Percentiles rank a stretch among this genome's conserved stretches.
phyloP scores from a whole-genome alignment of 2,797 vertebrate genomes.

The Rhabdophis nuchalis region DNA sequence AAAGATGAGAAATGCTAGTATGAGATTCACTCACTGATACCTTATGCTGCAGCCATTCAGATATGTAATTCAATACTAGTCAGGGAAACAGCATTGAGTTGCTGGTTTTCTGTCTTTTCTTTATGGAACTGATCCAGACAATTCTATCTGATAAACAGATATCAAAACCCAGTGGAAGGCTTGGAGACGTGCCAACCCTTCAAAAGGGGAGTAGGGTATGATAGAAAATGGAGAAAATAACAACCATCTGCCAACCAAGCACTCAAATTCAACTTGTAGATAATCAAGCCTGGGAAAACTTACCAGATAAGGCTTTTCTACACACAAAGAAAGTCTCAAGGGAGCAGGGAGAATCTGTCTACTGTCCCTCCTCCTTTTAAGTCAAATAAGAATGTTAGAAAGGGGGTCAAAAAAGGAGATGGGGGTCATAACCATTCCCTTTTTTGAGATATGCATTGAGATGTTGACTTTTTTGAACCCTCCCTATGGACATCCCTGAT shows the following conservation, averaged over 20 bases:
- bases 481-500: background rate
- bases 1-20: background rate
- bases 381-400: background rate
- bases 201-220: background rate
- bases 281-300: background rate
- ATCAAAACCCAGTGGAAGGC: background rate
- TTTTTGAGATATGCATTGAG: background rate
- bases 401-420: background rate
- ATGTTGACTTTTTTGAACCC: background rate
- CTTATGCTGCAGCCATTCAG: background rate
- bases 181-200: background rate
- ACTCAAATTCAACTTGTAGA: background rate
- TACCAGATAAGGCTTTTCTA: background rate
- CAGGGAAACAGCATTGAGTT: background rate
- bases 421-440: background rate
- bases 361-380: background rate
- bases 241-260: background rate
- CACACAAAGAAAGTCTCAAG: background rate
- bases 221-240: background rate
- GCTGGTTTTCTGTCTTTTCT: background rate
- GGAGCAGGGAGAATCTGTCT: background rate
- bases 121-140: background rate
- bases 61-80: background rate
- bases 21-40: background rate
- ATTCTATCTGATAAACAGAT: background rate